These are phyloP conservation scores for Epizoanthus scotinus DNA, from an alignment of 92 coral and sea anemone species.

Conservation along the genomic window DNA sequence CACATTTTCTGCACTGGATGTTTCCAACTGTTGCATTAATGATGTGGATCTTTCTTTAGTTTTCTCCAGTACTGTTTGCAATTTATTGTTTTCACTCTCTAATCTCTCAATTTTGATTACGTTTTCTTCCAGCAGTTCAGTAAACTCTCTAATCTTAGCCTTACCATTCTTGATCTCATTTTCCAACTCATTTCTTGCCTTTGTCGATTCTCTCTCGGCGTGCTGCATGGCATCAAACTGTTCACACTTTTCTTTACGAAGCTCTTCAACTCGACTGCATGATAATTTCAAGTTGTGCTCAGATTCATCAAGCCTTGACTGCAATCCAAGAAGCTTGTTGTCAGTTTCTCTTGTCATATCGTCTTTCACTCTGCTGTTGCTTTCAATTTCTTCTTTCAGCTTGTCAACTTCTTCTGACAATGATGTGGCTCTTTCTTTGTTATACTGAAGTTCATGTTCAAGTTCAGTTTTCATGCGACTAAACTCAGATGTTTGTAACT, in stretches of 20 bases:
- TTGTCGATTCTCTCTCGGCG: slow-evolving; percentile 50
- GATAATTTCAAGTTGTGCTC: slow-evolving; percentile 43
- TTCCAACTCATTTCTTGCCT: slow-evolving; percentile 58
- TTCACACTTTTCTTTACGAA: slow-evolving; percentile 50
- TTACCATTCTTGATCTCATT: slow-evolving; percentile 38
- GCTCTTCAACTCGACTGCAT: slow-evolving; percentile 53
- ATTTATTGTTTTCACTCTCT: slow-evolving; percentile 32
- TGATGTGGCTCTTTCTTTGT: slow-evolving; percentile 1
- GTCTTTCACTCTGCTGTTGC: slow-evolving; percentile 1
- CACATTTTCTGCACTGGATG: slow-evolving; percentile 1
- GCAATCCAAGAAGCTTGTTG: slow-evolving; percentile 31
- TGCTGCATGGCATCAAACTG: slow-evolving; percentile 57
- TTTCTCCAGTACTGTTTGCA: slow-evolving; percentile 24
- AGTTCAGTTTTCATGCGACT: slow-evolving; percentile 31
- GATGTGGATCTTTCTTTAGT: slow-evolving; percentile 17
- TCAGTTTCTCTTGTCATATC: slow-evolving; percentile 8
- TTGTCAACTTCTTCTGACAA: slow-evolving; percentile 39
- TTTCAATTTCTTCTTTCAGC: slow-evolving; percentile 20
- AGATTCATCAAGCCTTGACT: slow-evolving; percentile 29
- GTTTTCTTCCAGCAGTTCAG: slow-evolving; percentile 39
- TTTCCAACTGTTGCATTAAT: slow-evolving; percentile 21
- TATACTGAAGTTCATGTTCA: slow-evolving; percentile 15
- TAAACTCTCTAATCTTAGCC: slow-evolving; percentile 7
- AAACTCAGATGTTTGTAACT: background rate
- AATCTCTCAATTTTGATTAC: slow-evolving; percentile 20